Conservation (phyloP, 2,888 invertebrate genomes). For the Eupithecia vulgata region DNA sequence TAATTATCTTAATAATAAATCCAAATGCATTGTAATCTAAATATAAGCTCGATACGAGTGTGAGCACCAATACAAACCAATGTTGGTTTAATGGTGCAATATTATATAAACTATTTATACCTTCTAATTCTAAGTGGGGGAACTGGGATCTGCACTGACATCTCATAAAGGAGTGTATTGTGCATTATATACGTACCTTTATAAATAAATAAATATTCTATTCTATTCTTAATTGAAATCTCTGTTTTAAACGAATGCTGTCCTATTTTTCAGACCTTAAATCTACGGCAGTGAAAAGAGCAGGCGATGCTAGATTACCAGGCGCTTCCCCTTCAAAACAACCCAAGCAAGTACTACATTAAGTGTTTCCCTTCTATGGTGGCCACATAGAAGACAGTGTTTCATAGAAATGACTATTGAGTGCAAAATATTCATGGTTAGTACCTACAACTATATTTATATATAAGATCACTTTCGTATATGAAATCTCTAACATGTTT, state of each 20-base stretch:
- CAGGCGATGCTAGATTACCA: constrained; percentile 74
- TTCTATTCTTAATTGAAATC: no score
- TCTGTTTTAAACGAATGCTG: not conserved
- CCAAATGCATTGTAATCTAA: no score
- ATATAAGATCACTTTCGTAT: constrained; percentile 45
- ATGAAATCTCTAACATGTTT: constrained; percentile 47
- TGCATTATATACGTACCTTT: no score
- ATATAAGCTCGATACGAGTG: no score
- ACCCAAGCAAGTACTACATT: constrained; percentile 76
- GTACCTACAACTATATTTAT: constrained; percentile 45
- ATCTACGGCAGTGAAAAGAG: constrained; percentile 74
- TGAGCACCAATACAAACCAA: no score
- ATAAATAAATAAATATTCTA: no score
- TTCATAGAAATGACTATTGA: constrained; percentile 45
- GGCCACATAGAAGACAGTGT: constrained; percentile 25
- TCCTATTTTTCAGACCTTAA: constrained; percentile 65
- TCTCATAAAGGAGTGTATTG: no score
- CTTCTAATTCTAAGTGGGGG: no score
- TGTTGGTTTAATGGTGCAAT: no score
- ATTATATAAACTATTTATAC: no score
- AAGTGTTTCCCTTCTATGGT: constrained; percentile 49
- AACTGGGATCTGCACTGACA: no score
- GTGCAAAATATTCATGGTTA: constrained; percentile 48
- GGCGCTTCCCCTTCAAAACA: constrained; percentile 81
- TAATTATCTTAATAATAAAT: no score